phyloP scores from a whole-genome alignment of 2,113 vertebrate genomes.

The Ctenodactylus gundi region DNA sequence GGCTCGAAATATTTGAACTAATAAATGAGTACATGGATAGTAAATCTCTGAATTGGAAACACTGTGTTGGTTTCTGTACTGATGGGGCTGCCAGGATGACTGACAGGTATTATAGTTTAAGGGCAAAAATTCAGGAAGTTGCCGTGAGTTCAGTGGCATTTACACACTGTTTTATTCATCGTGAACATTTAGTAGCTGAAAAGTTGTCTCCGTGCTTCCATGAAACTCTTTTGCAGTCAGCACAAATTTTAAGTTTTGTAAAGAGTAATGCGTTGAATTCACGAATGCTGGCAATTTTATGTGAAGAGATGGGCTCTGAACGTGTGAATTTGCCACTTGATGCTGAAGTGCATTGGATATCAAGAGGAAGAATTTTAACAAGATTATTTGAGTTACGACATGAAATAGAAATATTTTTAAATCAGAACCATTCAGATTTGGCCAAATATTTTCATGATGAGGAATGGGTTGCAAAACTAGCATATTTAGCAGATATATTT shows the following conservation, averaged over 20 bases:
- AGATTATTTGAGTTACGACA: constrained; percentile 74
- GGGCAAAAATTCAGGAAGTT: constrained; percentile 71
- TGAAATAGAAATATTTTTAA: constrained; percentile 77
- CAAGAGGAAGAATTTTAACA: constrained; percentile 73
- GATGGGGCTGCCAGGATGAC: constrained; percentile 64
- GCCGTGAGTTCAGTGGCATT: constrained; percentile 55
- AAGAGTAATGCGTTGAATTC: constrained; percentile 68
- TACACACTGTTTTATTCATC: constrained; percentile 76
- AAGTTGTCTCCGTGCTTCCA: constrained; percentile 70
- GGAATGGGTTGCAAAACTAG: constrained; percentile 76
- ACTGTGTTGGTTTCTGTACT: constrained; percentile 75
- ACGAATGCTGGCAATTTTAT: constrained; percentile 69
- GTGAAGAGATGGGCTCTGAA: constrained; percentile 65
- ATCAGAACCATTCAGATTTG: constrained; percentile 73
- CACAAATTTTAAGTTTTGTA: constrained; percentile 75
- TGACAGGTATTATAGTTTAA: constrained; percentile 67
- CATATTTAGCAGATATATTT: constrained; percentile 78
- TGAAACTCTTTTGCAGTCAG: constrained; percentile 72
- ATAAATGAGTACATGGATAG: constrained; percentile 70
- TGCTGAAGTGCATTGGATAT: constrained; percentile 69
- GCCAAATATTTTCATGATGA: constrained; percentile 69
- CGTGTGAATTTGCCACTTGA: constrained; percentile 63
- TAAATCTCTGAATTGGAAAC: constrained; percentile 70
- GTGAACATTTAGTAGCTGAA: constrained; percentile 69
- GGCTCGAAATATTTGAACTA: constrained; percentile 71